phyloP scores from a whole-genome alignment of 2,113 vertebrate genomes.

The Nibea albiflora region DNA sequence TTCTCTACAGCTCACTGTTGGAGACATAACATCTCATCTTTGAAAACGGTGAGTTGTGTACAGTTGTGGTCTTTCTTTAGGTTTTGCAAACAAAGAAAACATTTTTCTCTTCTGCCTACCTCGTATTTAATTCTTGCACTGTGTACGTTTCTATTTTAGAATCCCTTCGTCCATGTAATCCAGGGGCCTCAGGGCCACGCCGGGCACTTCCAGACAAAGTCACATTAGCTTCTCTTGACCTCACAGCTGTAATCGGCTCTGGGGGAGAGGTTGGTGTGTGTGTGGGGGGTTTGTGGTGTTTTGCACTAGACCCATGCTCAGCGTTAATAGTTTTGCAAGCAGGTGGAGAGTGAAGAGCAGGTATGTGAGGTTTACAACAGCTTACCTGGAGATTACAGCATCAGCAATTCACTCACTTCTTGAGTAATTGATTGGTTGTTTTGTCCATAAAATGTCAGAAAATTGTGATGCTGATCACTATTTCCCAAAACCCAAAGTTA shows the following conservation, averaged over 20 bases:
- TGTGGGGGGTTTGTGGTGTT: constrained; percentile 19
- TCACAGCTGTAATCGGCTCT: constrained; percentile 72
- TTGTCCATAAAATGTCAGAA: too few species aligned
- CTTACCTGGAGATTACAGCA: constrained; percentile 77
- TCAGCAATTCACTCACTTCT: constrained; percentile 64
- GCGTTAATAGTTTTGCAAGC: constrained; percentile 60
- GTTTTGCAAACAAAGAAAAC: constrained; percentile 41
- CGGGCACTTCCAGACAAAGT: constrained; percentile 62
- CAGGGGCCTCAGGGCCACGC: constrained; percentile 39
- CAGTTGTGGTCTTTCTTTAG: constrained; percentile 34
- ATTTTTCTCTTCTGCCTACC: not conserved
- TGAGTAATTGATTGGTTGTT: too few species aligned
- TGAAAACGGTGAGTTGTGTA: too few species aligned
- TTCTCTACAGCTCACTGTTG: constrained; percentile 29
- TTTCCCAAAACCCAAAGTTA: too few species aligned
- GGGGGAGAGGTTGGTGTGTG: not conserved
- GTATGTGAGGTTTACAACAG: constrained; percentile 49
- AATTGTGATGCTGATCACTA: too few species aligned
- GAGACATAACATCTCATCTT: constrained; percentile 55
- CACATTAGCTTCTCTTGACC: constrained; percentile 76
- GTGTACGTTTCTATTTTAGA: constrained; percentile 49
- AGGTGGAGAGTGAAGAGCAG: constrained; percentile 38
- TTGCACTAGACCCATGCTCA: constrained; percentile 41
- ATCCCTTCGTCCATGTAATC: constrained; percentile 61
- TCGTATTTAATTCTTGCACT: constrained; percentile 50